Evolutionary conservation across 2,113 vertebrate species (phyloP).

Genomic region (Rattus rattus): DNA sequence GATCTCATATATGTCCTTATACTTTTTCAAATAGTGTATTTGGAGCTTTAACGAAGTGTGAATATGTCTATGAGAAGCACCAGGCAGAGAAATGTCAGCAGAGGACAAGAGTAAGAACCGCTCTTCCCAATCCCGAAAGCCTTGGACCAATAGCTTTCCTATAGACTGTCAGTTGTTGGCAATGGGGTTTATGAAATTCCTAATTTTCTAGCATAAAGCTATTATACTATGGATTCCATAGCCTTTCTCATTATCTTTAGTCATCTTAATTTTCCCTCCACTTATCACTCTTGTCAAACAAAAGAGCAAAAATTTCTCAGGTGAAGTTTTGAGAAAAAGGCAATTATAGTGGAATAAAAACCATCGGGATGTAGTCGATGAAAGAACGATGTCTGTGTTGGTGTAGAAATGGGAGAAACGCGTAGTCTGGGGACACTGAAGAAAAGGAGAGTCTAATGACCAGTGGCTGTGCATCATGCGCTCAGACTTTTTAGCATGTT

Average conservation of each 20-base stretch:
- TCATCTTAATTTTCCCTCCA: neutral
- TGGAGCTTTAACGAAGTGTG: neutral
- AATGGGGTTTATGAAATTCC: neutral
- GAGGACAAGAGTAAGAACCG: neutral
- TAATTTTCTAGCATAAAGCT: neutral
- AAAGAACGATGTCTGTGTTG: constrained; percentile 8
- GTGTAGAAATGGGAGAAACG: neutral
- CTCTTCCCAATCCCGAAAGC: neutral
- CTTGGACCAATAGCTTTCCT: neutral
- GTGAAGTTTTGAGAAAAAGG: constrained; percentile 61
- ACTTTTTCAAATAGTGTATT: neutral
- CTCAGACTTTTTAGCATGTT: neutral
- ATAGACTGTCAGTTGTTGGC: neutral
- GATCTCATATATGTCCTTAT: neutral
- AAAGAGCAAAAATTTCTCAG: constrained; percentile 30
- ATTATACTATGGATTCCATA: neutral
- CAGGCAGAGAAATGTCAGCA: neutral
- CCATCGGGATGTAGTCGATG: neutral
- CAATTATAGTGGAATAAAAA: constrained; percentile 52
- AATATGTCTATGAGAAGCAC: neutral
- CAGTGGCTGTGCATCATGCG: neutral
- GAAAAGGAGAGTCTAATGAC: neutral
- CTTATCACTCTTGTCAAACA: constrained; percentile 15
- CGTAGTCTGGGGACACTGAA: neutral
- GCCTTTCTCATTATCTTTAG: neutral